Conservation (phyloP, 2,113 vertebrate genomes). For the Peromyscus polionotus region DNA sequence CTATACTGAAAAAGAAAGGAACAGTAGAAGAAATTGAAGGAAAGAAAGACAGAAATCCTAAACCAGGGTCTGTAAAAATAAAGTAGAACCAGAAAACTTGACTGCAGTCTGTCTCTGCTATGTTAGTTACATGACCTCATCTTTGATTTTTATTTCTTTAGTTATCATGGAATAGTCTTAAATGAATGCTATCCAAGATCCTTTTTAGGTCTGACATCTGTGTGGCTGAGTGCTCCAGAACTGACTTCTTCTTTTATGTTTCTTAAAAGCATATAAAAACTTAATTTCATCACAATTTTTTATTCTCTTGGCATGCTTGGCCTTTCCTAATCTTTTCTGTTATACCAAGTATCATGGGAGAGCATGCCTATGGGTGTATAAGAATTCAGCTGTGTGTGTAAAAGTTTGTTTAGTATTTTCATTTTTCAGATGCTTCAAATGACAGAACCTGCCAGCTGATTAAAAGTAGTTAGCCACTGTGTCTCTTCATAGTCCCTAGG, state of each 20-base stretch:
- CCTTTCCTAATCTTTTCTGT: slow-evolving; percentile 7
- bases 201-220: background rate
- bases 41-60: background rate
- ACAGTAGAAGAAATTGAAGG: background rate
- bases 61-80: background rate
- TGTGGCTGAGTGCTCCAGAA: background rate
- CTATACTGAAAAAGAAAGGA: background rate
- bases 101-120: background rate
- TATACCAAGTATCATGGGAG: background rate
- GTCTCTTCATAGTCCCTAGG: background rate
- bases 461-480: background rate
- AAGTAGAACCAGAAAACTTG: background rate
- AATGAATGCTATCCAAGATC: background rate
- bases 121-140: background rate
- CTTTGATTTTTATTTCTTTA: slow-evolving; percentile 38
- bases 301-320: background rate
- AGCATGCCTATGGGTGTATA: background rate
- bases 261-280: slow-evolving; percentile 17
- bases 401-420: slow-evolving; percentile 17
- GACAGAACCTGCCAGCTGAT: background rate
- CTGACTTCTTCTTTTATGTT: background rate
- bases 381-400: background rate
- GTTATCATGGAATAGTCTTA: slow-evolving; percentile 28
- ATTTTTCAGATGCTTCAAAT: slow-evolving; percentile 32
- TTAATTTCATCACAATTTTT: background rate